phyloP scores from a whole-genome alignment of 2,113 vertebrate species.

The Hemiscyllium ocellatum region DNA sequence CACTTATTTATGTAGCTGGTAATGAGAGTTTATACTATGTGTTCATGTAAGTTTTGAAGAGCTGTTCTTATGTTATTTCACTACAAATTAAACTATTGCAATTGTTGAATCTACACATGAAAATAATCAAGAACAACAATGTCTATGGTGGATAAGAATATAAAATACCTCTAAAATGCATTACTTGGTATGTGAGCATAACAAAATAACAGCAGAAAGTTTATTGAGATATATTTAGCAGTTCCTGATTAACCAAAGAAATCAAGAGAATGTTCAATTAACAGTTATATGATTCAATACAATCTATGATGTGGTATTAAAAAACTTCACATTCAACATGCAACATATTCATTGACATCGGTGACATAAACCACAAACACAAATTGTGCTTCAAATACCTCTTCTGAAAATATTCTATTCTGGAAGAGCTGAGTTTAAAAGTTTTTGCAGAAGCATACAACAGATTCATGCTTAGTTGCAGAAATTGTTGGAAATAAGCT shows the following conservation, averaged over 20 bases:
- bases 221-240: not conserved
- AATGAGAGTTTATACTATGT: conserved; percentile 19
- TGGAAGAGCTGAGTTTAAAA: not conserved
- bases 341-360: not conserved
- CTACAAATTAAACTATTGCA: too few relatives aligned
- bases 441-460: not conserved
- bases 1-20: conserved; percentile 20
- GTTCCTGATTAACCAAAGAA: not conserved
- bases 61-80: too few relatives aligned
- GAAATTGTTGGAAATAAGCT: not conserved
- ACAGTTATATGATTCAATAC: not conserved
- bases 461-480: conserved; percentile 6
- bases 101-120: conserved; percentile 11
- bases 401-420: not conserved
- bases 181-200: not conserved
- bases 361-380: not conserved
- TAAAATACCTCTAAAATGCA: not conserved
- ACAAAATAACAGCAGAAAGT: conserved; percentile 8
- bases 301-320: not conserved
- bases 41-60: not conserved
- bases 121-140: conserved; percentile 21
- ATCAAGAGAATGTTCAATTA: not conserved
- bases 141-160: not conserved
- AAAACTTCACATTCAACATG: not conserved
- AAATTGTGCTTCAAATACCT: not conserved